These are phyloP conservation scores for Chondrosia reniformis DNA, from an alignment of 37 sponge, comb jelly and placozoan genomes.

Conservation along the genomic window DNA sequence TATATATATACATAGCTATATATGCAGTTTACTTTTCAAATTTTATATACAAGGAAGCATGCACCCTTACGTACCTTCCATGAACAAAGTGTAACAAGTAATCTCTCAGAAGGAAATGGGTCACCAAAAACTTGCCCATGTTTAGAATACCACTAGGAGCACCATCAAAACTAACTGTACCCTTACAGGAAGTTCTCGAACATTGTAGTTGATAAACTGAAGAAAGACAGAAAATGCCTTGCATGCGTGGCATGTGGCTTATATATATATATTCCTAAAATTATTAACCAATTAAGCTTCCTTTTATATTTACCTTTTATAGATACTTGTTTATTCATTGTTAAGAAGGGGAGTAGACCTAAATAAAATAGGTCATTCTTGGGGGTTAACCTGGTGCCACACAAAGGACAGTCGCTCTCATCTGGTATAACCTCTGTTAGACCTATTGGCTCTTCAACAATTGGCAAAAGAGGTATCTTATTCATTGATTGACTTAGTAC, in stretches of 20 bases:
- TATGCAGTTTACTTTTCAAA: too few relatives aligned
- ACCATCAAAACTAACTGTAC: conserved; percentile 3
- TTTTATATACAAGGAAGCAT: too few relatives aligned
- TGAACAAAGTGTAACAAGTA: conserved; percentile 10
- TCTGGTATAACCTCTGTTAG: background rate
- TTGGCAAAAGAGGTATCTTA: background rate
- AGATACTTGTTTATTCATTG: background rate
- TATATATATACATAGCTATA: too few relatives aligned
- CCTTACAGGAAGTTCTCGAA: background rate
- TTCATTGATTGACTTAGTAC: background rate
- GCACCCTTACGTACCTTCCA: conserved; percentile 17
- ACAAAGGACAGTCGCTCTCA: background rate
- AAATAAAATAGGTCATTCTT: background rate
- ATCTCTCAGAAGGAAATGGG: conserved; percentile 5
- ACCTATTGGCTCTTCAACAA: background rate
- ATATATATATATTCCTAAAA: background rate
- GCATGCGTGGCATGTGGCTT: background rate
- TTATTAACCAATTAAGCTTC: background rate
- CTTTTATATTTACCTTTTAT: background rate
- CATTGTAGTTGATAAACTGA: conserved; percentile 1
- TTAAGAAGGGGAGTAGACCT: background rate
- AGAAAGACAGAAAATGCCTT: background rate
- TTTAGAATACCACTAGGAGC: background rate
- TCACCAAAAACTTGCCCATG: background rate
- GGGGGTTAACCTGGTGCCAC: background rate